A percentile compares a stretch with the other conserved stretches of the same genome.
phyloP scores from a whole-genome alignment of 2,113 vertebrate genomes.

The Callionymus lyra region DNA sequence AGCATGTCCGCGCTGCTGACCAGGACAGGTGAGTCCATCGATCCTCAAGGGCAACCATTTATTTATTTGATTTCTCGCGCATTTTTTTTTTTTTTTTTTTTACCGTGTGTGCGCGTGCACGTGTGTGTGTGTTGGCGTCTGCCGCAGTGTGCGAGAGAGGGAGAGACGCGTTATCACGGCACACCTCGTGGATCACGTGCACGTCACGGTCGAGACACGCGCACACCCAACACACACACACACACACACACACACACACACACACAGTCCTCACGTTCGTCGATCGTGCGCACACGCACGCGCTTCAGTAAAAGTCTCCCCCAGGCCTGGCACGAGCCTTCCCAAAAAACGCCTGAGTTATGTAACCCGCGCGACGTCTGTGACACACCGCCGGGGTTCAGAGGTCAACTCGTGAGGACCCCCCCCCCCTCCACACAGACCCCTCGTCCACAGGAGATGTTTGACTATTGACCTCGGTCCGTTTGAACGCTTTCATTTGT shows the following conservation, averaged over 20 bases:
- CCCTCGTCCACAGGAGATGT: no score
- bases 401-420: no score
- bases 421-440: no score
- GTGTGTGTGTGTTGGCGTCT: conserved; percentile 24
- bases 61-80: background rate
- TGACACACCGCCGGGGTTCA: no score
- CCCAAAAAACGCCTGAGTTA: no score
- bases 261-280: no score
- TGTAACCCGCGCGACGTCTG: no score
- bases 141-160: conserved; percentile 64
- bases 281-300: no score
- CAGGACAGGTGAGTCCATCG: conserved; percentile 74
- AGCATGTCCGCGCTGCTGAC: conserved; percentile 75
- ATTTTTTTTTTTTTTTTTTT: background rate
- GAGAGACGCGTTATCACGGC: conserved; percentile 18
- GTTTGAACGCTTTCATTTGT: no score
- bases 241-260: conserved; percentile 1
- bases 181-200: conserved; percentile 16
- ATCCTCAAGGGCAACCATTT: conserved; percentile 10
- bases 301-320: no score
- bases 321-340: no score
- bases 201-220: background rate
- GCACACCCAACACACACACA: background rate
- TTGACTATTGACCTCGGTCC: no score
- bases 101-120: conserved; percentile 2